Conservation (phyloP, 1,140 invertebrate species). For the Bombus pascuorum region DNA sequence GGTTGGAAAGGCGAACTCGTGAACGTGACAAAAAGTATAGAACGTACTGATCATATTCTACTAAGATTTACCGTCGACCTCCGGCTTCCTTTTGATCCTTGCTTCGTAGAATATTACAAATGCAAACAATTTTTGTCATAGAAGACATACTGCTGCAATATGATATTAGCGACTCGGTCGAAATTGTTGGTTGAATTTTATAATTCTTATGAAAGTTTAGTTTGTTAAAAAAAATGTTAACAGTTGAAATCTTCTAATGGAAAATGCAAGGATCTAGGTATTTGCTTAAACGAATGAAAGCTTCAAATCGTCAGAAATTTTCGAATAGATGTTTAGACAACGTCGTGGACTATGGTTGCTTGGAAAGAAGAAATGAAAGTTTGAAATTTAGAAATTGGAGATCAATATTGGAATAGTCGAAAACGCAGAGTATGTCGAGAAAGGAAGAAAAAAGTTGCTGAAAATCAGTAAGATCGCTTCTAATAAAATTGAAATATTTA, state of each 20-base stretch:
- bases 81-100: not conserved
- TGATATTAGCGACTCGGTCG: no score
- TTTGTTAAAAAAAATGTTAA: no score
- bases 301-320: not conserved
- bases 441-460: not conserved
- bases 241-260: no score
- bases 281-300: not conserved
- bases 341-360: not conserved
- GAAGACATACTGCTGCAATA: no score
- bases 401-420: not conserved
- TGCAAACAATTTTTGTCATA: not conserved
- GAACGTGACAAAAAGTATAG: not conserved
- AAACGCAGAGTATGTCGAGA: not conserved
- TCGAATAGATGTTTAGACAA: not conserved
- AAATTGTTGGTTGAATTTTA: no score
- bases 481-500: no score
- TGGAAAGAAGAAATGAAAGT: not conserved
- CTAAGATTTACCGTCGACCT: not conserved
- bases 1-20: conserved; percentile 19
- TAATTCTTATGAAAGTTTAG: no score
- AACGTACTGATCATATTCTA: not conserved
- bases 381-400: not conserved
- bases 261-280: not conserved
- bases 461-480: no score
- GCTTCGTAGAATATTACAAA: not conserved